Conservation (phyloP, 2,797 vertebrate genomes). For the Enoplosus armatus region DNA sequence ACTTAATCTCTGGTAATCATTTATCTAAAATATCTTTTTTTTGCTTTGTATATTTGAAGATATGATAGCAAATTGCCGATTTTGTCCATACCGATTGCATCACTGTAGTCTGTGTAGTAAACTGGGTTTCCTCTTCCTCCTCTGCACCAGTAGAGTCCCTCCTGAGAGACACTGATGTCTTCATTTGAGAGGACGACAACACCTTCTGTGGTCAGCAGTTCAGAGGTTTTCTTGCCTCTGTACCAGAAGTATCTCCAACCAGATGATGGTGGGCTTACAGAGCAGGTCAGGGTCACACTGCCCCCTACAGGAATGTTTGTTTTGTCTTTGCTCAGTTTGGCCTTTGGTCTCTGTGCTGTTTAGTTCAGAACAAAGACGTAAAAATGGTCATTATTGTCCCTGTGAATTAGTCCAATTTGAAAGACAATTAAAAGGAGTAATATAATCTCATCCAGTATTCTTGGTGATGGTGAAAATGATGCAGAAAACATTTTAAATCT, state of each 20-base stretch:
- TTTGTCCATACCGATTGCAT: not conserved
- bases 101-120: slow-evolving; percentile 4
- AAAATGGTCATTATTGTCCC: not conserved
- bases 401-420: not conserved
- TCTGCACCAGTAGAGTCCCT: slow-evolving; percentile 30
- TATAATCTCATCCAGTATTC: not conserved
- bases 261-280: slow-evolving; percentile 6
- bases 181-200: not conserved
- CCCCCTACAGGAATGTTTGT: fast-evolving
- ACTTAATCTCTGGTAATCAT: too few species aligned
- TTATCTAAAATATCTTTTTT: too few species aligned
- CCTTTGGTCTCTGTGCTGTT: not conserved
- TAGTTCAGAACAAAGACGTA: not conserved
- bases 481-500: not conserved
- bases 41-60: too few species aligned
- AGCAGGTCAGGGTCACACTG: slow-evolving; percentile 32
- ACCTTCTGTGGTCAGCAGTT: not conserved
- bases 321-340: not conserved
- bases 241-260: slow-evolving; percentile 43
- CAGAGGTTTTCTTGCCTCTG: slow-evolving; percentile 19
- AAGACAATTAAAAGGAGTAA: not conserved
- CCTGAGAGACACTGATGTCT: not conserved
- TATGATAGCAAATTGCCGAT: too few species aligned
- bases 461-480: not conserved
- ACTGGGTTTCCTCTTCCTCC: slow-evolving; percentile 24